Evolutionary conservation across 2,888 invertebrate species (phyloP), one percentile per base, ranked within the genome.

Genomic region (Griposia aprilina): DNA sequence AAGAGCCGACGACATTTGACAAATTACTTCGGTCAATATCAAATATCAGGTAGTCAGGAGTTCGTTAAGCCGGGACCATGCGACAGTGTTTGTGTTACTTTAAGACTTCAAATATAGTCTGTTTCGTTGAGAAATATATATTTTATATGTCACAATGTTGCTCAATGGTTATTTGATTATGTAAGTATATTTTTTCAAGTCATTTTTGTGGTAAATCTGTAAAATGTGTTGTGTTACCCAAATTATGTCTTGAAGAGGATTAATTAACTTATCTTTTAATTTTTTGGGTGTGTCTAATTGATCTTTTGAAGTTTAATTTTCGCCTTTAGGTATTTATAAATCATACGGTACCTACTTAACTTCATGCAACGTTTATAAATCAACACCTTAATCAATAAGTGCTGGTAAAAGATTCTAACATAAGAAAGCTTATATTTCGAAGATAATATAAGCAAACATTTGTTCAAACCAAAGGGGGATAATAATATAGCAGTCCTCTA

Each of bases 21-120:
- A 86, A 87, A 85, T 87, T 52, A 63, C 66, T 81, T 77, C n/a
- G 17, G 87, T 84, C 80, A 85, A 85, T 72, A 85, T 57, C 13
- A 55, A 83, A 80, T 60, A 86, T 70, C 30, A 72, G 23, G 41
- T 50, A n/a, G 84, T 80, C 87, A 77, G 69, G 74, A 63, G 73
- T 63, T 77, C 48, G 62, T 55, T 50, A 26, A 63, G 62, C 60
- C 60, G 48, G 48, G n/a, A 63, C 45, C 62, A 82, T 74, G 79
- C 60, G 59, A 68, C 80, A 60, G 77, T 77, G n/a, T 79, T 69
- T 82, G 76, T 78, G 87, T 70, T 45, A 68, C 57, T 63, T 79
- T 78, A 79, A 84, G 52, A 74, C 68, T 67, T 74, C 20, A 52
- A 72, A 69, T n/a, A 72, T n/a, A 41, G 15, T 45, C 20, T 36